phyloP scores from a whole-genome alignment of 2,113 vertebrate species.

The Eclectus roratus region DNA sequence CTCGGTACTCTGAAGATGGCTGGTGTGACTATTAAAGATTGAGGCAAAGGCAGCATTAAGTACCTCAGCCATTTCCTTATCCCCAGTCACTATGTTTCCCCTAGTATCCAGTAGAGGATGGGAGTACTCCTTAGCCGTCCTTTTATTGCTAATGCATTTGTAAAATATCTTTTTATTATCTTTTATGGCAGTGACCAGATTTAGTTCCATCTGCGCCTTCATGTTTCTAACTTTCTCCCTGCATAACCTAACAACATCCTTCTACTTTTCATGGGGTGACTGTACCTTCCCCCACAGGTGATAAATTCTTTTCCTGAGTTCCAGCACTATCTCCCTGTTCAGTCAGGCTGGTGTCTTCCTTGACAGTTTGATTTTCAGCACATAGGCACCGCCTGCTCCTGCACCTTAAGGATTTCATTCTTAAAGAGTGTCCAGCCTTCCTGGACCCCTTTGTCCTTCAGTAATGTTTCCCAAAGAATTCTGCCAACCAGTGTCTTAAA shows the following conservation, averaged over 20 bases:
- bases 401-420: neutral
- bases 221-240: neutral
- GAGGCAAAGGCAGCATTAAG: neutral
- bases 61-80: neutral
- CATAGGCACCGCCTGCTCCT: neutral
- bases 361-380: neutral
- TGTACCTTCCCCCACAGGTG: neutral
- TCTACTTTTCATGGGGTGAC: neutral
- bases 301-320: neutral
- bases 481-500: neutral
- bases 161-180: neutral
- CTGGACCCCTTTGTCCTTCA: neutral
- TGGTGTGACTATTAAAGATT: neutral
- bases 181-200: neutral
- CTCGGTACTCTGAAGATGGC: neutral
- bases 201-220: neutral
- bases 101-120: neutral
- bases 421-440: neutral
- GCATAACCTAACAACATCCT: neutral
- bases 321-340: neutral
- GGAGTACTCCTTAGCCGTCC: neutral
- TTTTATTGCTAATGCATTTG: neutral
- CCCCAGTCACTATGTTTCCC: neutral
- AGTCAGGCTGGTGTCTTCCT: neutral
- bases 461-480: neutral